Conservation (phyloP, 92 coral and sea anemone genomes). For the Actinostola sp. region DNA sequence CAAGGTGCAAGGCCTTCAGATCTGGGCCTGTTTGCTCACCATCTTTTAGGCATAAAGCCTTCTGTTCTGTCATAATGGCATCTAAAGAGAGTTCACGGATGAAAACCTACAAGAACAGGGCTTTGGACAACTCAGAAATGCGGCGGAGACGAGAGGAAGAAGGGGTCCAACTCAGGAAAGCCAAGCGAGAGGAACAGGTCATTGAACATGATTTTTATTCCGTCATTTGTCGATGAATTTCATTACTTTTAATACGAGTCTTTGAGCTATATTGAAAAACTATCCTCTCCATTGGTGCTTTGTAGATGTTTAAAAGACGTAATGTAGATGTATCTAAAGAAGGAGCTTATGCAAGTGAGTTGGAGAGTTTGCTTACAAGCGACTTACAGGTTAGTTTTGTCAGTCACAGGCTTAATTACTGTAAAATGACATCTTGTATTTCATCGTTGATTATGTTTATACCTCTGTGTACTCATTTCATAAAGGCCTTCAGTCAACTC, state of each 20-base stretch:
- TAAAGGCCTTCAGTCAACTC: not conserved
- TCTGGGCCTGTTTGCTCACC: constrained; percentile 47
- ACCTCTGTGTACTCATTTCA: not conserved
- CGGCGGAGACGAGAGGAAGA: constrained; percentile 99
- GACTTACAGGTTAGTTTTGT: constrained; percentile 22
- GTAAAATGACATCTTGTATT: too few species aligned
- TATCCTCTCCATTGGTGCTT: constrained; percentile 12
- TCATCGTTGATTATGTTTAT: not conserved
- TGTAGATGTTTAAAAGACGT: constrained; percentile 94
- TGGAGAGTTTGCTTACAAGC: constrained; percentile 75
- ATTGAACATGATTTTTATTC: constrained; percentile 4
- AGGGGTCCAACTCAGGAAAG: constrained; percentile 96
- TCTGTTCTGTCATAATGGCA: constrained; percentile 70
- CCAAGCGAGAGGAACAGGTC: constrained; percentile 99
- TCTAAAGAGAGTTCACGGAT: constrained; percentile 83
- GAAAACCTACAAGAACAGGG: constrained; percentile 98
- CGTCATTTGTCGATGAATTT: not conserved
- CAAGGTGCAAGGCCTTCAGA: constrained; percentile 31
- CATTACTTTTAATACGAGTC: too few species aligned
- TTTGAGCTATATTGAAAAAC: too few species aligned
- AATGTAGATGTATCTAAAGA: constrained; percentile 75
- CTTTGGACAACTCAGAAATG: constrained; percentile 90
- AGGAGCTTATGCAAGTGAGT: constrained; percentile 67
- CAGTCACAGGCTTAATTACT: too few species aligned
- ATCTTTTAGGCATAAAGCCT: constrained; percentile 41